Evolutionary conservation across 2,797 vertebrate genomes (phyloP), one percentile per base, ranked within the genome.

Genomic region (Cynodonichthys magdalenae): DNA sequence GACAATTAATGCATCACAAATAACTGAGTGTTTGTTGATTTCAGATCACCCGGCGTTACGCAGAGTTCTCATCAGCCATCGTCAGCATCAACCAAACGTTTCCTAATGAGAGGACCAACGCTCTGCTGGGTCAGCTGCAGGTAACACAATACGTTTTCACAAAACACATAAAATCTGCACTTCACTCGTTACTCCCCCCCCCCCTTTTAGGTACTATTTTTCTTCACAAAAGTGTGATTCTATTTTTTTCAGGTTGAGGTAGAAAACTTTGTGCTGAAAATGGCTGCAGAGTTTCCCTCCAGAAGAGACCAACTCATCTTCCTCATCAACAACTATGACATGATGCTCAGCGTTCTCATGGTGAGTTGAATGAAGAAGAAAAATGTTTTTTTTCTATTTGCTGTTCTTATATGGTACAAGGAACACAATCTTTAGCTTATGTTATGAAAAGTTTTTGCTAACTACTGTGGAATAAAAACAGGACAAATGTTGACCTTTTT

Each of bases 291-390:
- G 81, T 98, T 98, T 85, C 95, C 96, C 1, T 97, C 96, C 7
- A 93, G 96, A 66, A 92, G 93, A 79, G 96, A 98, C 61, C 96
- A 98, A 84, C 95, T 98, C 11, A 94, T 97, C 80, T 97, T 98
- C 87, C 94, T 98, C 72, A 97, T 97, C 67, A 98, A 98, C 91
- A 98, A 98, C 91, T 97, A 98, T 0, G 96, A 98, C 88, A 98
- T 98, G 96, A 90, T 98, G 96, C 92, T 98, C 57, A 91, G 94
- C 0, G 96, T 98, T 52, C 93, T 98, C 18, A 96, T 95, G 95
- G 96, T 96, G 79, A 87, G 61, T 1, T 0, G 18, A 20, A 27
- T 53, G 18, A 10, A 19, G 3, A n/a, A 20, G 29, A 18, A 28
- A 4, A 42, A 7, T 10, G 12, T 10, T 12, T 9, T 36, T 3